phyloP scores from a whole-genome alignment of 1,140 invertebrate genomes.

The Drosophila pectinifera region DNA sequence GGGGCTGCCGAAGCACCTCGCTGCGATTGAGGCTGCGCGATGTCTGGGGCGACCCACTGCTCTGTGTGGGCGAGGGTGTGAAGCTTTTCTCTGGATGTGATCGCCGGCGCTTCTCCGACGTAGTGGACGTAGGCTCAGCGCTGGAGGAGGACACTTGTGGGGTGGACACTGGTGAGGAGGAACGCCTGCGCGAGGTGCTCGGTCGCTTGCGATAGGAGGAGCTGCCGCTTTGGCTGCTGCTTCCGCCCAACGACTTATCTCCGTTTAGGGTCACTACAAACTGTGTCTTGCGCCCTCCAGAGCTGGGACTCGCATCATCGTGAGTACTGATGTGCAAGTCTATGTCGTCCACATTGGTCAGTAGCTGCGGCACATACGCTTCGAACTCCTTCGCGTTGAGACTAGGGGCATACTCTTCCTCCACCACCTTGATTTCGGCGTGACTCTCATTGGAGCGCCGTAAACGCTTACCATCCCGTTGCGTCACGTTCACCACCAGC shows the following conservation, averaged over 20 bases:
- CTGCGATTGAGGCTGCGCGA: conserved; percentile 68
- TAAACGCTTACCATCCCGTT: conserved; percentile 45
- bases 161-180: conserved; percentile 42
- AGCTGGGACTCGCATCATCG: conserved; percentile 38
- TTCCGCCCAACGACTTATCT: conserved; percentile 36
- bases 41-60: conserved; percentile 61
- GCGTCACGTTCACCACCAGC: conserved; percentile 72
- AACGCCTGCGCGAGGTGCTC: conserved; percentile 36
- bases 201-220: conserved; percentile 43
- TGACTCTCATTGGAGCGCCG: conserved; percentile 33
- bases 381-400: conserved; percentile 28
- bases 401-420: conserved; percentile 70
- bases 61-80: conserved; percentile 63
- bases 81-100: conserved; percentile 53
- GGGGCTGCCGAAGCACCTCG: conserved; percentile 72
- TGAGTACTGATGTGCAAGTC: conserved; percentile 59
- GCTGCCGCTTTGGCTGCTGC: conserved; percentile 6
- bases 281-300: conserved; percentile 81
- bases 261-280: conserved; percentile 89
- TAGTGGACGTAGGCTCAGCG: conserved; percentile 63
- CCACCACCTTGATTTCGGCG: conserved; percentile 41
- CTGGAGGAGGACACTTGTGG: conserved; percentile 74
- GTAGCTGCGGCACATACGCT: conserved; percentile 61
- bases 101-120: conserved; percentile 46
- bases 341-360: conserved; percentile 40